Evolutionary conservation across 2,888 invertebrate genomes (phyloP), one percentile per base, ranked within the genome.

Genomic region (Steinernema hermaphroditum): DNA sequence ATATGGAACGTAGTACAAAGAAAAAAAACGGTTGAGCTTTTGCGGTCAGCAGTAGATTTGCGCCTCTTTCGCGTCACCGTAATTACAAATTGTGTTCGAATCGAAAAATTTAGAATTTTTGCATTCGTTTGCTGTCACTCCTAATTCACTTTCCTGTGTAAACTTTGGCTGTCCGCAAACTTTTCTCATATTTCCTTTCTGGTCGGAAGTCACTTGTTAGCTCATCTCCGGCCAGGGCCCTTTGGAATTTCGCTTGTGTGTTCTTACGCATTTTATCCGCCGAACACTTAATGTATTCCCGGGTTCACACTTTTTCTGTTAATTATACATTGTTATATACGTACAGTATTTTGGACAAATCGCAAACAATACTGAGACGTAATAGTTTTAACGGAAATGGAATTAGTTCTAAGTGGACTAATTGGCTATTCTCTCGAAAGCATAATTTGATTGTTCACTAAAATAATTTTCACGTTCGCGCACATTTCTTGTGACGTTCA

Each of bases 341-440:
- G 6, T 16, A 12, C 46, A 12, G 6, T 4, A 37, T 34, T 1
- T 14, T 62, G 32, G 16, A 16, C 16, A 62, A 62, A 62, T 62
- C 29, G 62, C 62, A 32, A 34, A 62, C 4, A 34, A 32, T 16
- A 4, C 16, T 16, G 62, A 19, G 24, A 27, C 4, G 32, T 29
- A 6, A 32, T 29, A 32, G 29, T 62, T 62, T n/a, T 6, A 16
- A 6, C 32, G 16, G 22, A 22, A 62, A 62, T 62, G 32, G 12
- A 62, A 62, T 62, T 62, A 27, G 34, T 62, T 62, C 16, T 62
- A 34, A 62, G 62, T 62, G 62, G 62, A 32, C 16, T 62, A 62
- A 62, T 34, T 62, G 62, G 62, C 27, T 6, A 12, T 50, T 50
- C 50, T 50, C 24, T 50, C 22, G 24, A 37, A 37, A 12, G 19